phyloP scores from a whole-genome alignment of 2,888 invertebrate species.

The Seira ritae region DNA sequence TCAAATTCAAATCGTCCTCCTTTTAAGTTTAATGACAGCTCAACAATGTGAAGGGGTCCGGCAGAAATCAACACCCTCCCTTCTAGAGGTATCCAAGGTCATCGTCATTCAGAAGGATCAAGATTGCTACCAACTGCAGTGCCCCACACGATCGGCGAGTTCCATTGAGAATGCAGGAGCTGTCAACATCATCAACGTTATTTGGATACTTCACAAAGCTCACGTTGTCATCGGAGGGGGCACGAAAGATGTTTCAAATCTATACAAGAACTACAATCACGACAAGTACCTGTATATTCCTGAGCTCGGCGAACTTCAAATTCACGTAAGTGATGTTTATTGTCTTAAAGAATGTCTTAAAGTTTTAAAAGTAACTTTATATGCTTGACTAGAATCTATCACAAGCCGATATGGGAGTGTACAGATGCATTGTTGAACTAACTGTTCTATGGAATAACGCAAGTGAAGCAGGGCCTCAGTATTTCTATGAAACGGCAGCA shows the following conservation, averaged over 20 bases:
- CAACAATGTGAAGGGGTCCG: too few relatives aligned
- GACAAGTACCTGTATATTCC: neutral
- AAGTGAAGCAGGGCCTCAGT: neutral
- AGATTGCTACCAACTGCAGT: neutral
- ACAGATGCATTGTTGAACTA: constrained; percentile 15
- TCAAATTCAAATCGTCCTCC: too few relatives aligned
- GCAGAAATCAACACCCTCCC: neutral
- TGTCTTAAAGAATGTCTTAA: too few relatives aligned
- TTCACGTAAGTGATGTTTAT: neutral
- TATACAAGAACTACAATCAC: neutral
- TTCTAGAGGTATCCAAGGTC: neutral
- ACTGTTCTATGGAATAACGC: neutral
- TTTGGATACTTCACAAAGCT: neutral
- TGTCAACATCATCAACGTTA: neutral
- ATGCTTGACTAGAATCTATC: constrained; percentile 3
- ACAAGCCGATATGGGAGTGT: constrained; percentile 1
- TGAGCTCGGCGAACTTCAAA: neutral
- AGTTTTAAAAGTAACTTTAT: neutral
- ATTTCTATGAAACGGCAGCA: neutral
- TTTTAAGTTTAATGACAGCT: too few relatives aligned
- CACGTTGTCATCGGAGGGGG: neutral
- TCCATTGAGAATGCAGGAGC: neutral
- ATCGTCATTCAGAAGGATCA: neutral
- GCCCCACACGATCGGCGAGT: neutral
- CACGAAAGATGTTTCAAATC: neutral